Evolutionary conservation across 2,888 invertebrate genomes (phyloP), one percentile per base, ranked within the genome.

Genomic region (Mactromeris polynyma): DNA sequence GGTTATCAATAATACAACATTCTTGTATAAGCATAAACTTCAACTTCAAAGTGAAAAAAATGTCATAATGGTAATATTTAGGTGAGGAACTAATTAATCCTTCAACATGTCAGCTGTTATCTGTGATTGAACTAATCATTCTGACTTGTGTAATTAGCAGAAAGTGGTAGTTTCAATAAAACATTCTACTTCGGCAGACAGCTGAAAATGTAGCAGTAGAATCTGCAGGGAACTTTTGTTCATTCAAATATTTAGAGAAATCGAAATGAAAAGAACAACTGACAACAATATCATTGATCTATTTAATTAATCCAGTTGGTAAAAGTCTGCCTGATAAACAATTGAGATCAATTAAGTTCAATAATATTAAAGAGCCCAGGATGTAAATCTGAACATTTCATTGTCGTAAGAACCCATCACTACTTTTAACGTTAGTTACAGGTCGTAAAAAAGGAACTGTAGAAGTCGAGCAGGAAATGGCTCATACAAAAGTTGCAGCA

Each of bases 11-110:
- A 26, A n/a, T 64, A 64, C 58, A 64, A 64, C 58, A 64, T 64
- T 64, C 58, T 64, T 64, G 9, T 64, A 64, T 64, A 26, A 9
- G 26, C 58, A 64, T 26, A 73, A 73, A 73, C 14, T 73, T 4
- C 36, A 73, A 73, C 73, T 73, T 73, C 73, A 73, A 73, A 73
- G 73, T 73, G 31, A 33, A 33, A 26, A 69, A 73, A 73, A 33
- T 19, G 73, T 36, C 31, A 36, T 73, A 73, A 73, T 17, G 36
- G 73, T 36, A 73, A 73, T 73, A 73, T 73, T 73, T 73, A 33
- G 73, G 36, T 73, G 33, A 19, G 33, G 36, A 33, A 73, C 73
- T 33, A 33, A 73, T 73, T 73, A 73, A 73, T 73, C 33, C 14
- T 26, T 73, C 73, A 73, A 73, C 73, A 36, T 21, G 2, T 36